A percentile compares a stretch with the other conserved stretches of the same genome.
Evolutionary conservation across 2,797 vertebrate species (phyloP).

Genomic region (Meriones psammophilus): DNA sequence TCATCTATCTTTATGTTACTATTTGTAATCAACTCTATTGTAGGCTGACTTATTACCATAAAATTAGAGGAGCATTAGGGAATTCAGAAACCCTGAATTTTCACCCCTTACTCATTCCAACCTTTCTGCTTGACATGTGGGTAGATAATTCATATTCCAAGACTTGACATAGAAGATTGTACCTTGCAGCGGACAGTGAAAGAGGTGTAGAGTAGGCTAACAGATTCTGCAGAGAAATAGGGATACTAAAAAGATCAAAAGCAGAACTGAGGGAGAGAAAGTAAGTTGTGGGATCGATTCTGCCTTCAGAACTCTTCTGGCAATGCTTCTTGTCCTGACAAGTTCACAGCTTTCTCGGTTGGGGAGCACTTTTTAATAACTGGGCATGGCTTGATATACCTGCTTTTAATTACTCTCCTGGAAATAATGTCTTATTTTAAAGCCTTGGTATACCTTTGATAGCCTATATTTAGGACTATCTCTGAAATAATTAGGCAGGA

Average conservation of each 20-base stretch:
- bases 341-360: not conserved
- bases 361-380: not conserved
- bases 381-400: not conserved
- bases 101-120: not conserved
- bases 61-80: constrained; percentile 10
- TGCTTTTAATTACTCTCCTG: not conserved
- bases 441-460: not conserved
- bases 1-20: not conserved
- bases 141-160: not conserved
- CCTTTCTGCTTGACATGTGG: not conserved
- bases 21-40: constrained; percentile 13
- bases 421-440: constrained; percentile 61
- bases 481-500: constrained; percentile 43
- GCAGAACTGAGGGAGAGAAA: not conserved
- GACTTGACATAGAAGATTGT: not conserved
- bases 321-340: not conserved
- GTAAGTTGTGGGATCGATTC: not conserved
- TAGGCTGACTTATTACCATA: not conserved
- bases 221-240: constrained; percentile 23
- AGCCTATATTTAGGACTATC: constrained; percentile 28
- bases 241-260: constrained; percentile 1
- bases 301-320: not conserved
- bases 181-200: not conserved
- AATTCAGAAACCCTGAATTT: not conserved
- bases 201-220: not conserved